Percentiles rank a stretch among this genome's conserved stretches.
Conservation (phyloP, 2,888 invertebrate genomes). For the Xanthia icteritia region DNA sequence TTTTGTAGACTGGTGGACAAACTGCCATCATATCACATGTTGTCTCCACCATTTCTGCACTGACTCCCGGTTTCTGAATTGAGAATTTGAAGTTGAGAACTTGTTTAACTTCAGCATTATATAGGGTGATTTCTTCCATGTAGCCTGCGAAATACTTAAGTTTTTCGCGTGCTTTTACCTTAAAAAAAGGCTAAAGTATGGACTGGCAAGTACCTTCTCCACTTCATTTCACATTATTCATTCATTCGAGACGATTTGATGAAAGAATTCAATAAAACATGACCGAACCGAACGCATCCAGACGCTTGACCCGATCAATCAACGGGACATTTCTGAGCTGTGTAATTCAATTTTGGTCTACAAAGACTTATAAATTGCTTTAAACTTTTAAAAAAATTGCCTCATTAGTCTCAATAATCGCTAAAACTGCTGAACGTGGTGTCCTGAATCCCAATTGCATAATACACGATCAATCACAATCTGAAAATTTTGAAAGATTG, state of each 20-base stretch:
- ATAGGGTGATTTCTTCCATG: neutral
- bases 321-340: slow-evolving; percentile 40
- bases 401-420: neutral
- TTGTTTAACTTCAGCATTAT: neutral
- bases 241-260: slow-evolving; percentile 15
- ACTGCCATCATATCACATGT: neutral
- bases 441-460: neutral
- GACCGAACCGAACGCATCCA: slow-evolving; percentile 29
- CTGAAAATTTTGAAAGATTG: no score
- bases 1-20: neutral
- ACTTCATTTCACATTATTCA: neutral
- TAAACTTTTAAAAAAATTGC: neutral
- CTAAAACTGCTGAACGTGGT: neutral
- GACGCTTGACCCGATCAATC: slow-evolving; percentile 60
- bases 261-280: slow-evolving; percentile 45
- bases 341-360: slow-evolving; percentile 49
- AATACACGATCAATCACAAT: no score
- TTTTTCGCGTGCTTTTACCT: neutral
- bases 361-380: slow-evolving; percentile 19
- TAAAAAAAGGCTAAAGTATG: neutral
- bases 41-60: neutral
- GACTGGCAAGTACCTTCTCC: no score
- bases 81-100: neutral
- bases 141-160: neutral
- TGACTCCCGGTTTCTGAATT: neutral